Conservation (phyloP, 2,888 invertebrate genomes). For the Drosophila borealis region DNA sequence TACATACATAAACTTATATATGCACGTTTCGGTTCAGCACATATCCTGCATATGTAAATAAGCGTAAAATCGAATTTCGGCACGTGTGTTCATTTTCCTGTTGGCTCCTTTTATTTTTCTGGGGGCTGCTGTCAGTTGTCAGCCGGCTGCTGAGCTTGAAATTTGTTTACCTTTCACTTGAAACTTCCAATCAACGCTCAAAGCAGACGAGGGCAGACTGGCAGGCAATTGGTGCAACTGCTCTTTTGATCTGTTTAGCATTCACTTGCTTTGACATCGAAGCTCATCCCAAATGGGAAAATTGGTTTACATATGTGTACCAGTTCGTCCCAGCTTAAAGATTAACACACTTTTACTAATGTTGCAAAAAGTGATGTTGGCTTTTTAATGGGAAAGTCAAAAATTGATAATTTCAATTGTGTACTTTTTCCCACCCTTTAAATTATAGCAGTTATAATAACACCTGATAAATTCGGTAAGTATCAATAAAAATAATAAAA, state of each 20-base stretch:
- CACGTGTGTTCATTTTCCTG: constrained; percentile 20
- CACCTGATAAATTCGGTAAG: no score
- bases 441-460: no score
- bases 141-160: constrained; percentile 32
- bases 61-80: constrained; percentile 38
- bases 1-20: constrained; percentile 1
- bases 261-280: constrained; percentile 35
- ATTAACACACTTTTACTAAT: background rate
- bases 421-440: no score
- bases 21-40: constrained; percentile 6
- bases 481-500: no score
- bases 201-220: constrained; percentile 15
- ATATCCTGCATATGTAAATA: constrained; percentile 31
- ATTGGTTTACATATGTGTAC: background rate
- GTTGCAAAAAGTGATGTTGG: background rate
- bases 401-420: no score
- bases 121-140: constrained; percentile 19
- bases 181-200: constrained; percentile 28
- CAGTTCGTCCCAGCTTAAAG: background rate
- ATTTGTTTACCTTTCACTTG: constrained; percentile 39
- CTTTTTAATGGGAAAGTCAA: background rate
- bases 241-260: constrained; percentile 61
- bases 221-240: constrained; percentile 57
- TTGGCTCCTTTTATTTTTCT: constrained; percentile 8
- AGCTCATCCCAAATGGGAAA: constrained; percentile 11